Conservation (phyloP, 2,888 invertebrate species). For the Protodeltote pygarga region DNA sequence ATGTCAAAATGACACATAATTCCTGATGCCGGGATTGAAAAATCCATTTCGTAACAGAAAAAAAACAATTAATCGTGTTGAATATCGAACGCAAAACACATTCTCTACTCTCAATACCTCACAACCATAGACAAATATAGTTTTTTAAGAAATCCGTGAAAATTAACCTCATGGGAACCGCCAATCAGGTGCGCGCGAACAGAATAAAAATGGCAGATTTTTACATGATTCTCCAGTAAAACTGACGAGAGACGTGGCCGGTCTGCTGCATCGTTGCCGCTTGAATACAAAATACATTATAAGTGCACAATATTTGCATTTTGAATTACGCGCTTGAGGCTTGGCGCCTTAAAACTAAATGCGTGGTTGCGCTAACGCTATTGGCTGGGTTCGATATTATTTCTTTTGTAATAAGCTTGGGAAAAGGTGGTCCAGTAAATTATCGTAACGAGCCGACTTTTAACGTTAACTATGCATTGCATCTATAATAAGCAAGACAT, state of each 20-base stretch:
- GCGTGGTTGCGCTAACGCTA: slow-evolving; percentile 35
- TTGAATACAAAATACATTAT: slow-evolving; percentile 84
- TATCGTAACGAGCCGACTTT: slow-evolving; percentile 13
- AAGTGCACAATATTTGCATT: slow-evolving; percentile 85
- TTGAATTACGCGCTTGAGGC: slow-evolving; percentile 82
- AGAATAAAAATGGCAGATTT: slow-evolving; percentile 83
- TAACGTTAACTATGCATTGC: slow-evolving; percentile 25
- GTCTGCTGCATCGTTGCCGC: slow-evolving; percentile 69
- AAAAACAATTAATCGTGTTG: slow-evolving; percentile 39
- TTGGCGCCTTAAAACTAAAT: slow-evolving; percentile 59
- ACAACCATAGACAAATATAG: slow-evolving; percentile 61
- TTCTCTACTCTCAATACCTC: slow-evolving; percentile 45
- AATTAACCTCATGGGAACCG: slow-evolving; percentile 85
- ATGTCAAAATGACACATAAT: slow-evolving; percentile 31
- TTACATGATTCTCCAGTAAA: slow-evolving; percentile 86
- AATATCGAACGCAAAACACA: slow-evolving; percentile 41
- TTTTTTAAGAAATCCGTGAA: slow-evolving; percentile 74
- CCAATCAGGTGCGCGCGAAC: slow-evolving; percentile 78
- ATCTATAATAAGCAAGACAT: too few relatives aligned
- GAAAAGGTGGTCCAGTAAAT: slow-evolving; percentile 24
- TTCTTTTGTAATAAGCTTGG: slow-evolving; percentile 27
- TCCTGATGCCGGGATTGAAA: slow-evolving; percentile 34
- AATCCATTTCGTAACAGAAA: slow-evolving; percentile 27
- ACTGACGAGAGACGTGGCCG: slow-evolving; percentile 74
- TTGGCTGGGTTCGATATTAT: slow-evolving; percentile 38